phyloP scores from a whole-genome alignment of 30 jellyfish, hydroid and myxozoan genomes.

The Haliclystus octoradiatus region DNA sequence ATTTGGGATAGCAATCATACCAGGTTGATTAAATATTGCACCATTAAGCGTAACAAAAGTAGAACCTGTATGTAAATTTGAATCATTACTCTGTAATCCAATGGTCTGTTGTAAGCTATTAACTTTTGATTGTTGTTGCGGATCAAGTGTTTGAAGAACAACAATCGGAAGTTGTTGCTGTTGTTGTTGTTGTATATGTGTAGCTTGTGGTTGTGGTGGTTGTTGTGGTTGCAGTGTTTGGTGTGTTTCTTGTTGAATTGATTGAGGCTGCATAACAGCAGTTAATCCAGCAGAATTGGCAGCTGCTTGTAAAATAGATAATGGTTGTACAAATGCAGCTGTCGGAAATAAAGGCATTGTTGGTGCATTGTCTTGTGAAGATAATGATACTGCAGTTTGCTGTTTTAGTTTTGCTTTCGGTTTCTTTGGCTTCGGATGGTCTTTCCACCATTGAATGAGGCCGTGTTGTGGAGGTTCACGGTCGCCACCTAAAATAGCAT shows the following conservation, averaged over 20 bases:
- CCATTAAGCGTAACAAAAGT: not conserved
- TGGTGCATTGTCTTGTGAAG: slow-evolving; percentile 19
- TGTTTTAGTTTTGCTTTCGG: slow-evolving; percentile 6
- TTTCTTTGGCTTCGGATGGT: slow-evolving; percentile 74
- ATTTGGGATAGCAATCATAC: not conserved
- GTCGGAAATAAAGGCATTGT: slow-evolving; percentile 28
- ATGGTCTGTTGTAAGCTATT: not conserved
- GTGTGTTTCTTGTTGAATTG: not conserved
- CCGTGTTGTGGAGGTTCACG: slow-evolving; percentile 99
- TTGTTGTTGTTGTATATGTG: not conserved
- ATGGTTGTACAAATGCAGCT: slow-evolving; percentile 62
- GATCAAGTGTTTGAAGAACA: not conserved
- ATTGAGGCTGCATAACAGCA: slow-evolving; percentile 56
- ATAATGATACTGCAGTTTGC: slow-evolving; percentile 1
- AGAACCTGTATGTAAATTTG: not conserved
- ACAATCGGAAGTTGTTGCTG: slow-evolving; percentile 1
- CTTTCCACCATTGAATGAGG: slow-evolving; percentile 69
- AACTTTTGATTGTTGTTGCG: slow-evolving; percentile 11
- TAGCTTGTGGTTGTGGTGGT: slow-evolving; percentile 7
- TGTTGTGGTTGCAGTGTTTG: slow-evolving; percentile 49
- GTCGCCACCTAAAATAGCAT: slow-evolving; percentile 93
- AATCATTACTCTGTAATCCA: not conserved
- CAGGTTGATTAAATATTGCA: not conserved
- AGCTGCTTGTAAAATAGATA: slow-evolving; percentile 82
- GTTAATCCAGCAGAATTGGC: slow-evolving; percentile 91